A percentile compares a stretch with the other conserved stretches of the same genome.
Evolutionary conservation across 2,888 invertebrate species (phyloP).

Genomic region (Agapetus fuscipes): DNA sequence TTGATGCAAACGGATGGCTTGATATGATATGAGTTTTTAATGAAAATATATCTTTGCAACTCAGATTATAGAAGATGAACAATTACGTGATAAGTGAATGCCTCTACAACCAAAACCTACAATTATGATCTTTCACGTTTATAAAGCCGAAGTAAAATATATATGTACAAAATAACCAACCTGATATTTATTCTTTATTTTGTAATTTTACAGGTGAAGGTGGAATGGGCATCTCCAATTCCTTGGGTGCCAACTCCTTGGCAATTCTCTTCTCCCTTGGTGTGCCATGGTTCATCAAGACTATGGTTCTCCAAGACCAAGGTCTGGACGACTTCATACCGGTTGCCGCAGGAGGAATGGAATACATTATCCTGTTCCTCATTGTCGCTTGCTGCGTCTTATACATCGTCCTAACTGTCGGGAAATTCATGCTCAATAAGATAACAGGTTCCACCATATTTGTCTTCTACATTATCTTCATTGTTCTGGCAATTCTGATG

Average conservation of each 20-base stretch:
- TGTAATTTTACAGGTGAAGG: conserved; percentile 73
- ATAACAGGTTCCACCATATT: conserved; percentile 57
- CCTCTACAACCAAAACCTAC: too few species aligned
- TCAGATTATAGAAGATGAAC: too few species aligned
- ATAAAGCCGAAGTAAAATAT: too few species aligned
- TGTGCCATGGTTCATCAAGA: conserved; percentile 76
- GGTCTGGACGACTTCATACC: conserved; percentile 45
- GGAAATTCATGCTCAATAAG: conserved; percentile 61
- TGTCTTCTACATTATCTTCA: conserved; percentile 57
- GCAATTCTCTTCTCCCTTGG: conserved; percentile 77
- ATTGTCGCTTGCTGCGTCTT: conserved; percentile 63
- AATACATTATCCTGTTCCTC: conserved; percentile 71
- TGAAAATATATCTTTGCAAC: too few species aligned
- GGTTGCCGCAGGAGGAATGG: conserved; percentile 71
- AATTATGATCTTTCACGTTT: too few species aligned
- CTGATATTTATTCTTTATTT: too few species aligned
- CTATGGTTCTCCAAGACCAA: conserved; percentile 42
- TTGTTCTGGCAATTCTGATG: conserved; percentile 65
- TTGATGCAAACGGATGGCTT: too few species aligned
- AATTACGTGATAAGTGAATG: too few species aligned
- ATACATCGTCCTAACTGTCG: conserved; percentile 56
- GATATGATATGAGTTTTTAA: too few species aligned
- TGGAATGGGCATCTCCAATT: conserved; percentile 80
- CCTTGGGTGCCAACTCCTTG: conserved; percentile 76
- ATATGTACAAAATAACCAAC: too few species aligned